Evolutionary conservation across 2,797 vertebrate species (phyloP).

Genomic region (Toxotes lorentzi): DNA sequence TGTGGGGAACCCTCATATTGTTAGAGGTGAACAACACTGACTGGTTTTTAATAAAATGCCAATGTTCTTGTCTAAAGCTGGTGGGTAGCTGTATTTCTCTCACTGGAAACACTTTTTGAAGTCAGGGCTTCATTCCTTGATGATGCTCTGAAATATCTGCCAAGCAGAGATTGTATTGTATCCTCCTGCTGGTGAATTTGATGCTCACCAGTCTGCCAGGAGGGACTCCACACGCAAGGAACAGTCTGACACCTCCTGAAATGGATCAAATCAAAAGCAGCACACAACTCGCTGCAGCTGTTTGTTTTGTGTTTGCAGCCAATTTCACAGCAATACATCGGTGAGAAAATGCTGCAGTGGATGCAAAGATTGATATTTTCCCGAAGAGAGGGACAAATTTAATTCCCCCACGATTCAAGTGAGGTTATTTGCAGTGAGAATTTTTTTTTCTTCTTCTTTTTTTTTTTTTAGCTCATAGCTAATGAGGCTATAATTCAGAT

Average conservation of each 20-base stretch:
- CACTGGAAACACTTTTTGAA: constrained; percentile 13
- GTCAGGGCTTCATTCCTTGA: not conserved
- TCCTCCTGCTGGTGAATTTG: constrained; percentile 27
- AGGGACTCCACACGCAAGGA: constrained; percentile 25
- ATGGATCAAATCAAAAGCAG: constrained; percentile 54
- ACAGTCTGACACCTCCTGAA: constrained; percentile 53
- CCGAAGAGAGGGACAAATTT: constrained; percentile 3
- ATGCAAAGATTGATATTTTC: constrained; percentile 34
- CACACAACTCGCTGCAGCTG: constrained; percentile 30
- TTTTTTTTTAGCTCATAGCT: constrained; percentile 26
- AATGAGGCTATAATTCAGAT: constrained; percentile 65
- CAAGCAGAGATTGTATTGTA: constrained; percentile 15
- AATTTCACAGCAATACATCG: constrained; percentile 55
- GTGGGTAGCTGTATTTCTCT: not conserved
- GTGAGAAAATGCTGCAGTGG: constrained; percentile 41
- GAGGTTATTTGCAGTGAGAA: constrained; percentile 30
- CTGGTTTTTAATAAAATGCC: not conserved
- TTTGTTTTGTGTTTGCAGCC: constrained; percentile 51
- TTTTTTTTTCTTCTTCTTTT: constrained; percentile 7
- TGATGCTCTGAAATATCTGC: constrained; percentile 35
- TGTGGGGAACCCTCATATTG: not conserved
- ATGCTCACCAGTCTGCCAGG: constrained; percentile 5
- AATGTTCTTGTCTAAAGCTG: not conserved
- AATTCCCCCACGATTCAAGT: constrained; percentile 4
- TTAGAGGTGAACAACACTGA: not conserved